Evolutionary conservation across 1,140 invertebrate species (phyloP).

Genomic region (Drosophila ohnishii): DNA sequence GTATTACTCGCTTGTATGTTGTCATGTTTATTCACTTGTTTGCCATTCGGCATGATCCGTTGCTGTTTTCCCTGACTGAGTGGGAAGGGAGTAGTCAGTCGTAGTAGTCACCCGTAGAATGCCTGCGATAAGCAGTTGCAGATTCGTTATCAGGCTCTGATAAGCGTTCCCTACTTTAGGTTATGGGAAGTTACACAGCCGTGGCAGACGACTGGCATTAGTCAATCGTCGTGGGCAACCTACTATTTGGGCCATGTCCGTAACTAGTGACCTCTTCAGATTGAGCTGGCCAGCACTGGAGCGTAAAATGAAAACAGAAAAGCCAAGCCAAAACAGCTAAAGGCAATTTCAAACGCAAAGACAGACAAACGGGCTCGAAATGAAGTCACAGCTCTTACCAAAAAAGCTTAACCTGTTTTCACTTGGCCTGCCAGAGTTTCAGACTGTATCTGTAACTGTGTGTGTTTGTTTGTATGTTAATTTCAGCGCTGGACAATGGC

Average conservation of each 20-base stretch:
- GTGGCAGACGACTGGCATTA: constrained; percentile 32
- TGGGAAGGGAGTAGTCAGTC: background rate
- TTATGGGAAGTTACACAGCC: constrained; percentile 30
- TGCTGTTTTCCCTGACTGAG: constrained; percentile 9
- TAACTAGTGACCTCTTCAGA: constrained; percentile 62
- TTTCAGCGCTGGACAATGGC: constrained; percentile 64
- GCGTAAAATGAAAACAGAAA: constrained; percentile 73
- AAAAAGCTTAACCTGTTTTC: constrained; percentile 79
- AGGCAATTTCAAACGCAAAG: constrained; percentile 50
- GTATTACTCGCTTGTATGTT: constrained; percentile 7
- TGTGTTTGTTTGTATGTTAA: constrained; percentile 74
- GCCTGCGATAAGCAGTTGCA: constrained; percentile 36
- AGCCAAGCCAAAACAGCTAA: constrained; percentile 29
- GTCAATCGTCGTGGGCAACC: constrained; percentile 66
- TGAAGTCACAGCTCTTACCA: constrained; percentile 69
- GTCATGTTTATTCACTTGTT: constrained; percentile 31
- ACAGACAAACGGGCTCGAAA: constrained; percentile 57
- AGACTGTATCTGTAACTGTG: background rate
- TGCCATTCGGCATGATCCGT: constrained; percentile 15
- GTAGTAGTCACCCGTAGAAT: constrained; percentile 5
- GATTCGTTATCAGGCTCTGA: constrained; percentile 46
- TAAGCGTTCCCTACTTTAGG: constrained; percentile 25
- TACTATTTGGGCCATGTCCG: constrained; percentile 61
- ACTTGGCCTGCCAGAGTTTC: constrained; percentile 18
- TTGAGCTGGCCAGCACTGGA: constrained; percentile 60